These are phyloP conservation scores for Naso thynnoides DNA, from an alignment of 2,797 vertebrate genomes.

Conservation along the genomic window DNA sequence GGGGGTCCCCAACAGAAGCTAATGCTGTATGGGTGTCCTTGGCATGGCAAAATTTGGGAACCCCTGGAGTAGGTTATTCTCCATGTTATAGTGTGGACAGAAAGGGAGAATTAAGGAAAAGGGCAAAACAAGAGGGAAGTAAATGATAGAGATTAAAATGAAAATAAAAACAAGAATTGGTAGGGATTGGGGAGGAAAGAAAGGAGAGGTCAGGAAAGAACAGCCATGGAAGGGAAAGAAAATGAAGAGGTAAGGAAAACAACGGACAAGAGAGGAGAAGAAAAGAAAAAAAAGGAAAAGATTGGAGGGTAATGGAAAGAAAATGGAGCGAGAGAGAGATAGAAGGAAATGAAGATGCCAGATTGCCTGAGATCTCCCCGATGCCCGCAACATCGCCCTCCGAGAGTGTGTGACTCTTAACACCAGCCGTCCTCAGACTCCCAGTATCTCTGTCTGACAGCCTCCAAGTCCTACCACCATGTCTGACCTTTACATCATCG, in stretches of 20 bases:
- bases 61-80: not conserved
- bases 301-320: not conserved
- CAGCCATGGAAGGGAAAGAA: too few species aligned
- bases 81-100: not conserved
- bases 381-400: slow-evolving; percentile 24
- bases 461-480: slow-evolving; percentile 33
- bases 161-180: not conserved
- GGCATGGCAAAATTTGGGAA: too few species aligned
- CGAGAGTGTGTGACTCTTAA: slow-evolving; percentile 50
- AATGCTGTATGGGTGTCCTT: too few species aligned
- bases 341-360: not conserved
- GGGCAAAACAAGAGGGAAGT: not conserved
- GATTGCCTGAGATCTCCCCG: slow-evolving; percentile 10
- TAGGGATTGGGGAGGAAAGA: not conserved
- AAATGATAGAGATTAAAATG: not conserved
- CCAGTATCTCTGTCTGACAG: slow-evolving; percentile 48
- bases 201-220: too few species aligned
- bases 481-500: slow-evolving; percentile 72
- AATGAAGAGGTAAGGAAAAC: not conserved
- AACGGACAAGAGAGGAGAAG: not conserved
- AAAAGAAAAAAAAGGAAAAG: not conserved
- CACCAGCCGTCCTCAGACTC: slow-evolving; percentile 39
- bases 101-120: too few species aligned
- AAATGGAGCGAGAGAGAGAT: not conserved
- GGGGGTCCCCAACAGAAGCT: too few species aligned